Evolutionary conservation across 1,140 invertebrate genomes (phyloP).

Genomic region (Lasioglossum albipes): DNA sequence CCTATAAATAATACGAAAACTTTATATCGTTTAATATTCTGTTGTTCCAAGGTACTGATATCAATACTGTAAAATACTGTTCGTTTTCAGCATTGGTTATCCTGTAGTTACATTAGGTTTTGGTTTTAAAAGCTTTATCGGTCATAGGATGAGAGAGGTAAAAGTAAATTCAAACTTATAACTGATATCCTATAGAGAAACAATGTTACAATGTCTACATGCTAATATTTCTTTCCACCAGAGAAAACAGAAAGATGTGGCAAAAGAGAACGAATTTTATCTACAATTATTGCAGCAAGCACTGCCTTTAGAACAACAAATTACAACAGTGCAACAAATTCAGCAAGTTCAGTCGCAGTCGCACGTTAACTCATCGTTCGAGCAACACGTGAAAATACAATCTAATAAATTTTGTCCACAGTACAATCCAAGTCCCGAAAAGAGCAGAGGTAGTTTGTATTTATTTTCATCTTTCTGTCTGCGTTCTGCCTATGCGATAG

Average conservation of each 20-base stretch:
- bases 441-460: conserved; percentile 81
- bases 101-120: conserved; percentile 98
- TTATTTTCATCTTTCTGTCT: conserved; percentile 64
- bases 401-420: conserved; percentile 76
- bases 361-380: conserved; percentile 68
- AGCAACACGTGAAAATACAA: conserved; percentile 77
- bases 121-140: conserved; percentile 97
- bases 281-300: conserved; percentile 95
- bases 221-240: conserved; percentile 73
- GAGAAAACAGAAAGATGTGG: conserved; percentile 95
- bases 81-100: conserved; percentile 92
- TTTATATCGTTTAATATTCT: background rate
- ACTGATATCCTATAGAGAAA: conserved; percentile 1
- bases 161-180: conserved; percentile 79
- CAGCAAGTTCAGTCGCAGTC: conserved; percentile 72
- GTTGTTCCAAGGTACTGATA: background rate
- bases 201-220: background rate
- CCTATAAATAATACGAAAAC: conserved; percentile 5
- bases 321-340: conserved; percentile 80
- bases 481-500: background rate
- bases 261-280: conserved; percentile 97
- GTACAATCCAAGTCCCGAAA: conserved; percentile 80
- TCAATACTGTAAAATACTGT: conserved; percentile 11
- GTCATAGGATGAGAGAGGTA: conserved; percentile 92
- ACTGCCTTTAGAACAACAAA: conserved; percentile 87